Conservation (phyloP, 1,140 invertebrate genomes). For the Odontomachus brunneus region DNA sequence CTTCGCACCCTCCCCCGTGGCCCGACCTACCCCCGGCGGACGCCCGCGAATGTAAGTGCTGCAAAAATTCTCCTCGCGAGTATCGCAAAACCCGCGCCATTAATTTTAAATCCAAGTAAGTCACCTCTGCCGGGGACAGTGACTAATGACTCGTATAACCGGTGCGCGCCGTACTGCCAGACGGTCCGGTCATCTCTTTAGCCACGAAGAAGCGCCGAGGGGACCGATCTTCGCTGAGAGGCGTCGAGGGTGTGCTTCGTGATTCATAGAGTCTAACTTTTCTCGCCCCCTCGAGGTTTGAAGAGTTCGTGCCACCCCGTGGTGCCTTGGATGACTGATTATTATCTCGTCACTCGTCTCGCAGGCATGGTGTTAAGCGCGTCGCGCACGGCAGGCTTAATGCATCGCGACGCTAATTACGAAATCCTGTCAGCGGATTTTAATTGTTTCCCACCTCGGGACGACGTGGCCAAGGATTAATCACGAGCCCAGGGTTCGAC, state of each 20-base stretch:
- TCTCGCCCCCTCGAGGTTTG: slow-evolving; percentile 61
- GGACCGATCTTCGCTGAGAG: slow-evolving; percentile 52
- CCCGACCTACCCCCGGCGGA: slow-evolving; percentile 15
- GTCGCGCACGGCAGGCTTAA: slow-evolving; percentile 39
- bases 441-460: slow-evolving; percentile 13
- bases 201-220: slow-evolving; percentile 68
- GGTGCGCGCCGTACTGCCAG: slow-evolving; percentile 49
- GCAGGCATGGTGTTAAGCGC: slow-evolving; percentile 38
- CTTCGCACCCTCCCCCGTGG: not conserved
- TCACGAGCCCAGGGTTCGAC: not conserved
- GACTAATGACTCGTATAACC: slow-evolving; percentile 76
- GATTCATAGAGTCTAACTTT: slow-evolving; percentile 74
- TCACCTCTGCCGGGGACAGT: slow-evolving; percentile 73
- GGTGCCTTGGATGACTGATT: slow-evolving; percentile 63
- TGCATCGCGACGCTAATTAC: slow-evolving; percentile 56
- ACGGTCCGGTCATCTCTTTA: slow-evolving; percentile 70
- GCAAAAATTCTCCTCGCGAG: slow-evolving; percentile 73
- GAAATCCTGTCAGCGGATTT: slow-evolving; percentile 43
- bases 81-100: slow-evolving; percentile 75
- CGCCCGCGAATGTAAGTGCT: slow-evolving; percentile 68
- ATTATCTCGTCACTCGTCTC: slow-evolving; percentile 53
- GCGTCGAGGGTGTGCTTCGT: slow-evolving; percentile 68
- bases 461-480: not conserved
- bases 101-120: slow-evolving; percentile 78
- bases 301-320: slow-evolving; percentile 50